These are phyloP conservation scores for Ariolimax columbianus DNA, from an alignment of 2,888 invertebrate genomes.

Conservation along the genomic window DNA sequence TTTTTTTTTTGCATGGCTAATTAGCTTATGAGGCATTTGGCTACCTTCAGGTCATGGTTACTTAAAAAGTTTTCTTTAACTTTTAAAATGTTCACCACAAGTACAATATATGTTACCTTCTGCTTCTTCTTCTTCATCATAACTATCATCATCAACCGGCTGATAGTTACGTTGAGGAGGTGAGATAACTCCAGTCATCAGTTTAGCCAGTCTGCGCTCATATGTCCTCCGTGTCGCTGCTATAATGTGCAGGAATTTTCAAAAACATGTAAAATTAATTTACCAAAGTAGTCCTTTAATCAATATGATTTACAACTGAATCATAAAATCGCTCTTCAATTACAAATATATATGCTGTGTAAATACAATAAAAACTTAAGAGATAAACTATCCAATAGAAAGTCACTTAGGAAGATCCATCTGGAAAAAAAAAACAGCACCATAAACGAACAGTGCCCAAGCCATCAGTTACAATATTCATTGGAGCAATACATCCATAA, in stretches of 20 bases:
- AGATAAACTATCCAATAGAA: too few species aligned
- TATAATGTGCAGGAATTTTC: background rate
- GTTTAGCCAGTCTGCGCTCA: conserved; percentile 40
- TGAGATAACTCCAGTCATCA: conserved; percentile 26
- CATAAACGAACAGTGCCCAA: too few species aligned
- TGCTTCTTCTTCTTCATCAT: conserved; percentile 37
- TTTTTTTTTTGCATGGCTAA: too few species aligned
- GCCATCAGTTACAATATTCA: too few species aligned
- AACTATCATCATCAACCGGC: conserved; percentile 33
- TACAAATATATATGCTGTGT: too few species aligned
- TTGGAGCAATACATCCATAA: too few species aligned
- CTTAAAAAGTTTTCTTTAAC: background rate
- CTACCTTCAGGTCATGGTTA: too few species aligned
- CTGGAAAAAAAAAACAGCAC: too few species aligned
- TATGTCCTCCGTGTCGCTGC: conserved; percentile 47
- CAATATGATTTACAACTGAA: background rate
- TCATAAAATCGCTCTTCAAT: too few species aligned
- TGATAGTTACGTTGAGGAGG: conserved; percentile 4
- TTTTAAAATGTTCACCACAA: background rate
- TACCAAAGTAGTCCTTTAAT: background rate
- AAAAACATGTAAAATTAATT: background rate
- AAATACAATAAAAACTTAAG: too few species aligned
- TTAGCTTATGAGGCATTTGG: too few species aligned
- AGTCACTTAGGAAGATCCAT: too few species aligned
- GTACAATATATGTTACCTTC: background rate